Percentiles rank a stretch among this genome's conserved stretches.
Evolutionary conservation across 2,888 invertebrate genomes (phyloP).

Genomic region (Xylota segnis): DNA sequence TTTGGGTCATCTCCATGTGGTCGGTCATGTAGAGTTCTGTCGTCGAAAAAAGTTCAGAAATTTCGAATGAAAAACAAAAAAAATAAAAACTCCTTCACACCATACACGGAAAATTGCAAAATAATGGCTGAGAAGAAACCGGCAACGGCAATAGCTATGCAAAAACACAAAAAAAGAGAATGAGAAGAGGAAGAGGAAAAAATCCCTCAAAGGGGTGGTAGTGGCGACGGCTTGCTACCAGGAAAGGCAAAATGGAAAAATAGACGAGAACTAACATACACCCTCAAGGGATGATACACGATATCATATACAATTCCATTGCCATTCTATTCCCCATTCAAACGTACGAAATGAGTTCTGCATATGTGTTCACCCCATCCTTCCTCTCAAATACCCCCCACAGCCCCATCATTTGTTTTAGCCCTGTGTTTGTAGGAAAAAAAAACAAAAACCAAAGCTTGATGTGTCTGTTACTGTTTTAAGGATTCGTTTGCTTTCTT

Average conservation of each 20-base stretch:
- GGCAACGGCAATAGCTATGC: slow-evolving; percentile 42
- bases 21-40: slow-evolving; percentile 60
- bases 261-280: slow-evolving; percentile 28
- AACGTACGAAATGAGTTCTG: slow-evolving; percentile 60
- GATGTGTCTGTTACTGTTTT: slow-evolving; percentile 69
- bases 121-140: slow-evolving; percentile 64
- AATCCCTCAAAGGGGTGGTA: slow-evolving; percentile 49
- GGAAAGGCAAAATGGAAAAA: background rate
- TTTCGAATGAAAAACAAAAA: no score
- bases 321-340: slow-evolving; percentile 59
- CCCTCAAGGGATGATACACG: slow-evolving; percentile 70
- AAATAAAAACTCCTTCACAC: slow-evolving; percentile 57
- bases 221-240: slow-evolving; percentile 67
- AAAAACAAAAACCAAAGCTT: slow-evolving; percentile 71
- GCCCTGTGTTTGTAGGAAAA: slow-evolving; percentile 19
- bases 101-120: slow-evolving; percentile 66
- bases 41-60: slow-evolving; percentile 52
- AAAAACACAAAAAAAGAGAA: slow-evolving; percentile 23
- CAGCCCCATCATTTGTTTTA: background rate
- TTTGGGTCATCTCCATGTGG: slow-evolving; percentile 57
- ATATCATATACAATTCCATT: slow-evolving; percentile 75
- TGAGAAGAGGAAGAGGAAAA: background rate
- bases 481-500: slow-evolving; percentile 38
- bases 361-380: slow-evolving; percentile 47
- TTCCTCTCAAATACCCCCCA: background rate